These are phyloP conservation scores for Calameuta pallipes DNA, from an alignment of 2,888 invertebrate species.

Conservation along the genomic window DNA sequence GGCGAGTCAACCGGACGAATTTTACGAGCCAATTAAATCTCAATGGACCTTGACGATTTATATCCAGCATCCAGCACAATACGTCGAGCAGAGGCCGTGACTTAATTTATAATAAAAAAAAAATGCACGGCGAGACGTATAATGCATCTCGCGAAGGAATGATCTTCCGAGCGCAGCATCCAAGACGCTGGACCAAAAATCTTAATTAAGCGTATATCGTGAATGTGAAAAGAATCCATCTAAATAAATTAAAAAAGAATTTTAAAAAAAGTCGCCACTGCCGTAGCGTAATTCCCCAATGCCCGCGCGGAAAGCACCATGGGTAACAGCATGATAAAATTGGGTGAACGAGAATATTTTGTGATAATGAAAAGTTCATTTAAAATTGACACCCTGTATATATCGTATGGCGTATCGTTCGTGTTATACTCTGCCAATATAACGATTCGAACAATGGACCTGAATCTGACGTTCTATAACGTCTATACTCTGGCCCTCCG, in stretches of 20 bases:
- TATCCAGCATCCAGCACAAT: neutral
- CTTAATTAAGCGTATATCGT: neutral
- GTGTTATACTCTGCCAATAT: neutral
- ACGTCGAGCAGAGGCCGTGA: neutral
- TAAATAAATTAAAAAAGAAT: neutral
- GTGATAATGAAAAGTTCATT: neutral
- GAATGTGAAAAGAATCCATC: neutral
- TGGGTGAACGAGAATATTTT: neutral
- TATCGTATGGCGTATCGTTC: neutral
- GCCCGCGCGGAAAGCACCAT: no score
- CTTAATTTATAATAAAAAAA: neutral
- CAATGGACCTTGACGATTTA: neutral
- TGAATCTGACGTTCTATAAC: neutral
- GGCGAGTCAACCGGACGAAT: neutral
- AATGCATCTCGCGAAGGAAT: neutral
- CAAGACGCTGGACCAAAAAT: neutral
- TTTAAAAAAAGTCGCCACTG: no score
- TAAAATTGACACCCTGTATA: neutral
- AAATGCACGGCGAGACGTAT: neutral
- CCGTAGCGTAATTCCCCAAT: no score
- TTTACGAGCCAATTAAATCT: neutral
- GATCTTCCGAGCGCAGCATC: neutral
- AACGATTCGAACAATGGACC: neutral
- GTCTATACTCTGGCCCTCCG: no score
- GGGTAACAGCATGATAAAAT: neutral